Conservation (phyloP, 2,113 vertebrate species). For the Microcebus lehilahytsara region DNA sequence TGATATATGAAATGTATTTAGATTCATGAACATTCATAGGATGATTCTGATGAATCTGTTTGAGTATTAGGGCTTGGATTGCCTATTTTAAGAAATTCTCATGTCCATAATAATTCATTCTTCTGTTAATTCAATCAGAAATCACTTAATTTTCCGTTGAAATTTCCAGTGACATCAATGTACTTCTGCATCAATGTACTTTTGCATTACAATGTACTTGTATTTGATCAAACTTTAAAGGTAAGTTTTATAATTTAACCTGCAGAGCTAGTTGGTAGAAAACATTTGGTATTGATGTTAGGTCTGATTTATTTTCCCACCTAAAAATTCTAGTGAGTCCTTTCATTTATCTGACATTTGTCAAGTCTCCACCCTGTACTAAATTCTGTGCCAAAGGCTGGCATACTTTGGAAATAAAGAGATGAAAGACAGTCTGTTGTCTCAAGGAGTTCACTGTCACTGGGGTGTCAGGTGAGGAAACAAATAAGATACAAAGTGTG, state of each 20-base stretch:
- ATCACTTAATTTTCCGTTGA: background rate
- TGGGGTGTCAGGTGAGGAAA: background rate
- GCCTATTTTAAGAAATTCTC: background rate
- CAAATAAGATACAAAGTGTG: fast-evolving
- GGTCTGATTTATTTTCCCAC: background rate
- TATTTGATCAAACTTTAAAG: background rate
- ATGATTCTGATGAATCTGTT: background rate
- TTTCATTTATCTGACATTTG: background rate
- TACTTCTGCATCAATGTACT: background rate
- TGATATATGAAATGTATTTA: background rate
- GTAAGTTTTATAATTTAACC: slow-evolving; percentile 21
- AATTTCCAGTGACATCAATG: background rate
- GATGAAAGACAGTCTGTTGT: background rate
- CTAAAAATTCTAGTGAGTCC: background rate
- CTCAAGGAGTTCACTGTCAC: background rate
- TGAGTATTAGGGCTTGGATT: background rate
- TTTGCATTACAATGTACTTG: slow-evolving; percentile 17
- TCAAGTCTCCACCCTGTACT: background rate
- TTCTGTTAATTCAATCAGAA: slow-evolving; percentile 30
- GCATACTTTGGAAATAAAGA: background rate
- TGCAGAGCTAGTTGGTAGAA: background rate
- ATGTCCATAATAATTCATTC: background rate
- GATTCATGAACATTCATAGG: background rate
- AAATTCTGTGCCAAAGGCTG: background rate
- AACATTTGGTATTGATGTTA: background rate